phyloP scores from a whole-genome alignment of 2,113 vertebrate species.

The Pandion haliaetus region DNA sequence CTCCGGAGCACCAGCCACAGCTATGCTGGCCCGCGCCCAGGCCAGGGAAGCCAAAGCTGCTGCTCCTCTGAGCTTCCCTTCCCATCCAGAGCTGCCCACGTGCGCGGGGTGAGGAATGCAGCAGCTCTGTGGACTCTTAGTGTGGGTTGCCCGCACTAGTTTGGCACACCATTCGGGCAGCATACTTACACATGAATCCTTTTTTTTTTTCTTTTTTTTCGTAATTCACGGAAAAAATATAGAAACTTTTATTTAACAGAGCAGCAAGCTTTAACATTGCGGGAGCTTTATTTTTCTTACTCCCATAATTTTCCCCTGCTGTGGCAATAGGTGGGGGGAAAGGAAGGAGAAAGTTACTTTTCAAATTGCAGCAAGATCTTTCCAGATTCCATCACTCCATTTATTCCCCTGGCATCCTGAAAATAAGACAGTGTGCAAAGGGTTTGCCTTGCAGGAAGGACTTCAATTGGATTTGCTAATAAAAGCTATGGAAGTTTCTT shows the following conservation, averaged over 20 bases:
- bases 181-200: neutral
- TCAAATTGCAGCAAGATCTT: neutral
- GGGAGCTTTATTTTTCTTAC: neutral
- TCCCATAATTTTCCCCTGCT: neutral
- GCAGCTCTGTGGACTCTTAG: neutral
- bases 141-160: neutral
- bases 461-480: neutral
- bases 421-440: neutral
- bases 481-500: neutral
- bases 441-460: neutral
- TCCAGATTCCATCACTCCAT: conserved; percentile 5
- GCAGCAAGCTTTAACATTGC: neutral
- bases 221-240: neutral
- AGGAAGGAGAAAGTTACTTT: conserved; percentile 6
- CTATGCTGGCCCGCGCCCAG: neutral
- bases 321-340: neutral
- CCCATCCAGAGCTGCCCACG: neutral
- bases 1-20: neutral
- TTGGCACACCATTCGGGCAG: neutral
- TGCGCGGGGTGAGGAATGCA: neutral
- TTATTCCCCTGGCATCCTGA: neutral
- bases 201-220: neutral
- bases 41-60: neutral
- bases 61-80: neutral
- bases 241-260: neutral